Conservation (phyloP, 2,113 vertebrate genomes). For the Tetrao urogallus region DNA sequence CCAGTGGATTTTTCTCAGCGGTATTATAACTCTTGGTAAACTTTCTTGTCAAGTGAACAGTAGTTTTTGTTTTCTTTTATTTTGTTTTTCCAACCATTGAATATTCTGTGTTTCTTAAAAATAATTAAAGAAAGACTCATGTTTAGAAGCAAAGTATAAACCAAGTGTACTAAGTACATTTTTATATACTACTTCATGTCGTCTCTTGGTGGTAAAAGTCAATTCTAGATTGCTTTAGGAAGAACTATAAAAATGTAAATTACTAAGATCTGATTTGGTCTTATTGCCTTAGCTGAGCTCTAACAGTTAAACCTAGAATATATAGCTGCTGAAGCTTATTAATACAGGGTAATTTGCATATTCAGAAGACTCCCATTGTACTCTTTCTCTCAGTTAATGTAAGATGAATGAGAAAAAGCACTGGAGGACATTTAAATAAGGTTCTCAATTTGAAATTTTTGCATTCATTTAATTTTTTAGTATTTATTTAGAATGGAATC, state of each 20-base stretch:
- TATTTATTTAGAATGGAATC: background rate
- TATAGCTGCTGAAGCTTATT: conserved; percentile 73
- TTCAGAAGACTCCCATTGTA: conserved; percentile 55
- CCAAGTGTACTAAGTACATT: background rate
- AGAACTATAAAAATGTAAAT: conserved; percentile 78
- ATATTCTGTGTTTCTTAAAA: background rate
- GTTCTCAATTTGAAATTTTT: conserved; percentile 51
- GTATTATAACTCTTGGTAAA: background rate
- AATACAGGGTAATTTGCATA: conserved; percentile 74
- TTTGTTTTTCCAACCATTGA: background rate
- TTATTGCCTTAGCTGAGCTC: conserved; percentile 71
- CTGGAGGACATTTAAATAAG: conserved; percentile 30
- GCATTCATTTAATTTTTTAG: conserved; percentile 34
- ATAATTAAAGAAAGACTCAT: background rate
- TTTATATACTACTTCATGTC: conserved; percentile 59
- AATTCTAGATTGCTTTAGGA: conserved; percentile 71
- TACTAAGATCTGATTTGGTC: conserved; percentile 69
- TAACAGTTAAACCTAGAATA: conserved; percentile 74
- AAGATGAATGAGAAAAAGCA: conserved; percentile 63
- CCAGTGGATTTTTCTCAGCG: background rate
- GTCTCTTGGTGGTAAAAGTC: conserved; percentile 64
- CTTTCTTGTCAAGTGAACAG: background rate
- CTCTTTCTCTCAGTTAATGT: conserved; percentile 42
- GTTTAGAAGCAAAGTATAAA: conserved; percentile 36
- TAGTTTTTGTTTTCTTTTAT: background rate